Evolutionary conservation across 2,888 invertebrate species (phyloP).

Genomic region (Drosophila falleni): DNA sequence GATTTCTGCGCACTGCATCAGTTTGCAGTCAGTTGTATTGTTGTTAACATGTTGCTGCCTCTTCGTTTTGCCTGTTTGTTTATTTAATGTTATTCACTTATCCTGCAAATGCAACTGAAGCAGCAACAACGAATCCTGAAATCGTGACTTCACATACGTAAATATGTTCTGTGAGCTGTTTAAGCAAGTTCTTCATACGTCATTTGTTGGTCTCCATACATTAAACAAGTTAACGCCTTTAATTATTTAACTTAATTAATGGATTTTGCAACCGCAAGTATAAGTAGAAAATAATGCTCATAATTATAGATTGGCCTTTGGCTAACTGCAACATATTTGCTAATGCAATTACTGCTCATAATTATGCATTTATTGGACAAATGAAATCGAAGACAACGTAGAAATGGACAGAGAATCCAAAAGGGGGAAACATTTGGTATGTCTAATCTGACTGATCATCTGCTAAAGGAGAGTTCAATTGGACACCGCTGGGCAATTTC

Average conservation of each 20-base stretch:
- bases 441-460: constrained; percentile 22
- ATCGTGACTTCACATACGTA: constrained; percentile 6
- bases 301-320: constrained; percentile 53
- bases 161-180: background rate
- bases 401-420: background rate
- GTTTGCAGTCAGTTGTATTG: constrained; percentile 25
- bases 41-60: constrained; percentile 27
- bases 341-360: constrained; percentile 74
- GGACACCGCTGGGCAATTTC: constrained; percentile 1
- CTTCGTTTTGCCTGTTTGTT: constrained; percentile 55
- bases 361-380: constrained; percentile 72
- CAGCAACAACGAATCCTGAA: constrained; percentile 12
- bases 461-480: constrained; percentile 5
- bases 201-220: constrained; percentile 44
- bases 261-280: constrained; percentile 38
- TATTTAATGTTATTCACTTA: constrained; percentile 66
- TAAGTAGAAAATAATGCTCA: constrained; percentile 39
- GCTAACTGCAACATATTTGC: constrained; percentile 61
- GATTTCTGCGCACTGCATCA: constrained; percentile 54
- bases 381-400: constrained; percentile 46
- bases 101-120: constrained; percentile 49
- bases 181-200: constrained; percentile 1
- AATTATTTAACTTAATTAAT: constrained; percentile 60
- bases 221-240: constrained; percentile 69
- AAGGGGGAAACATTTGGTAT: constrained; percentile 9